Conservation (phyloP, 2,797 vertebrate genomes). For the Siniperca scherzeri region DNA sequence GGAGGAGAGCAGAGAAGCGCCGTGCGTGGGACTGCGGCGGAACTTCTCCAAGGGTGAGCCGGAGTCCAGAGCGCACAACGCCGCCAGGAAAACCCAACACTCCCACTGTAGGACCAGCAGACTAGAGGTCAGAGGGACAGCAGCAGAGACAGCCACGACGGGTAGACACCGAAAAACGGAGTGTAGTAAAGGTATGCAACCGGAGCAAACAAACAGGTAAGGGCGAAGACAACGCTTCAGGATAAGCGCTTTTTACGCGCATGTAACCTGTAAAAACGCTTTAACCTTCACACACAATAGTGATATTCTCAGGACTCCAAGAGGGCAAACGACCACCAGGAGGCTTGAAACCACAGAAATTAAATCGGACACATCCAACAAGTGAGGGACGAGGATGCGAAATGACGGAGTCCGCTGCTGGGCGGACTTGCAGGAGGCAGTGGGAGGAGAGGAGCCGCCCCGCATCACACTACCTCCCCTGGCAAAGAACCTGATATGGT, state of each 20-base stretch:
- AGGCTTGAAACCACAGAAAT: conserved; percentile 2
- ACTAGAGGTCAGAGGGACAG: conserved; percentile 47
- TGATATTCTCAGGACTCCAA: neutral
- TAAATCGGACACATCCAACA: conserved; percentile 62
- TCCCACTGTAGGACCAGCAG: conserved; percentile 21
- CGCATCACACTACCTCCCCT: conserved; percentile 23
- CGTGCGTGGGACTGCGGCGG: conserved; percentile 64
- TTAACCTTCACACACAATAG: conserved; percentile 19
- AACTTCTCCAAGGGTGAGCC: conserved; percentile 67
- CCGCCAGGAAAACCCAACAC: conserved; percentile 6
- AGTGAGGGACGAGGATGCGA: conserved; percentile 55
- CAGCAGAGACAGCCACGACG: conserved; percentile 9
- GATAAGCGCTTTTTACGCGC: conserved; percentile 66
- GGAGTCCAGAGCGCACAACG: conserved; percentile 62
- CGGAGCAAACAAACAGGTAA: neutral
- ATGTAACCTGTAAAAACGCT: neutral
- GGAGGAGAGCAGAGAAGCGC: conserved; percentile 40
- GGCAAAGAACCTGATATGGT: neutral
- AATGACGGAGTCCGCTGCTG: conserved; percentile 61
- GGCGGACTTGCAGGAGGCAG: conserved; percentile 43
- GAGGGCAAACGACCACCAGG: neutral
- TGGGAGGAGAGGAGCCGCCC: conserved; percentile 66
- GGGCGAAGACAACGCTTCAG: conserved; percentile 3
- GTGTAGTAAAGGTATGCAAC: conserved; percentile 25
- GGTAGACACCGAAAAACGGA: neutral